Evolutionary conservation across 2,113 vertebrate genomes (phyloP), one percentile per base, ranked within the genome.

Genomic region (Dipodomys ordii): DNA sequence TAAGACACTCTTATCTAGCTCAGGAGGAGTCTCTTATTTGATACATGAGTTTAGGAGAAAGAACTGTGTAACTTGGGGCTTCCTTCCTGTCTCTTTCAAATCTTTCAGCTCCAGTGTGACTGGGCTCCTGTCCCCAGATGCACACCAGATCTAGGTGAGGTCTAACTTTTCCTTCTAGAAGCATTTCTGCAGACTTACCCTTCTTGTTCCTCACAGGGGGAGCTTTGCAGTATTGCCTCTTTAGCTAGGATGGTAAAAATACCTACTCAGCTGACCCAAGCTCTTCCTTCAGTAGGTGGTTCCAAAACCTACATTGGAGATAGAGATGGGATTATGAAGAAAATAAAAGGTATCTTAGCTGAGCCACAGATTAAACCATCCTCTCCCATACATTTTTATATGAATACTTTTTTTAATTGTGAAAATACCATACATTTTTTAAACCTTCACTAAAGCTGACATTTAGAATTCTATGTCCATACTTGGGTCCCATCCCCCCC

Each of bases 41-140:
- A n/a, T 22, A 10, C 35, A 2, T 11, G 35, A 65, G 5, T 20
- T 23, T 78, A 12, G 44, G n/a, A 77, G 15, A 67, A 22, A 79
- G 16, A 88, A 0, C 20, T 25, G n/a, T 39, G 4, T 28, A 30
- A 60, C 35, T 44, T 72, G 15, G 25, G 11, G 18, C 73, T 90
- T 69, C 20, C 35, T 32, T 19, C 35, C 32, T 35, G 2, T 67
- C 4, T 39, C 8, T 77, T 68, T 74, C 15, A 12, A 57, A 22
- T 18, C 3, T 5, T 0, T 62, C 32, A 57, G 28, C 25, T 9
- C 1, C 0, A 0, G 18, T 0, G 1, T 6, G 44, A 69, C 1
- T 28, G 25, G 6, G 62, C 83, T 79, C 28, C 32, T 25, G 6
- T 15, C 9, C 39, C 0, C 0, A 13, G 15, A 28, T 6, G 9